These are phyloP conservation scores for Cyprinodon diabolis DNA, from an alignment of 2,797 vertebrate genomes.

Conservation along the genomic window DNA sequence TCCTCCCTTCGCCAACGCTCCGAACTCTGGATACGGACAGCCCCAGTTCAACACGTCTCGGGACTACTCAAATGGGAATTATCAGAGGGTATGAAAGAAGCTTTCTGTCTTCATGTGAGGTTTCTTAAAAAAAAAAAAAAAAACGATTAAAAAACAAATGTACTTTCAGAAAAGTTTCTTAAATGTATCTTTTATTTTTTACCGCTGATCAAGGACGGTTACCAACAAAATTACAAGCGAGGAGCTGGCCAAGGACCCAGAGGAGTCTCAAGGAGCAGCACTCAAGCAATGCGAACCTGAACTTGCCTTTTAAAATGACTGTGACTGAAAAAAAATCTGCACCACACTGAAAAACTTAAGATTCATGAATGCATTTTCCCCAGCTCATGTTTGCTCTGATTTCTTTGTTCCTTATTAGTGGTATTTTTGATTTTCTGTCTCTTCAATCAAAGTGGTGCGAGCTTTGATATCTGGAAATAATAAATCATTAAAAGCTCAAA, in stretches of 20 bases:
- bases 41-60: conserved; percentile 92
- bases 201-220: conserved; percentile 87
- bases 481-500: conserved; percentile 70
- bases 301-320: conserved; percentile 73
- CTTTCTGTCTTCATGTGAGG: not conserved
- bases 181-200: conserved; percentile 16
- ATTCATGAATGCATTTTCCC: conserved; percentile 73
- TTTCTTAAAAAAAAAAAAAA: conserved; percentile 7
- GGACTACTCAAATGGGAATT: conserved; percentile 91
- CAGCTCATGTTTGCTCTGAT: conserved; percentile 63
- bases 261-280: conserved; percentile 93
- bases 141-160: no score
- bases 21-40: conserved; percentile 94
- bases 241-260: conserved; percentile 93
- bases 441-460: conserved; percentile 68
- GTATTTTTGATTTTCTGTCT: conserved; percentile 68
- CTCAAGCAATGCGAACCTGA: conserved; percentile 82
- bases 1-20: conserved; percentile 91
- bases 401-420: conserved; percentile 67
- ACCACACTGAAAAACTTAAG: conserved; percentile 80
- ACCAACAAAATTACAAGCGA: conserved; percentile 97
- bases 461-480: conserved; percentile 74
- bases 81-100: conserved; percentile 89
- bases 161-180: conserved; percentile 27
- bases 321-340: conserved; percentile 78